Evolutionary conservation across 2,113 vertebrate genomes (phyloP).

Genomic region (Pollachius pollachius): DNA sequence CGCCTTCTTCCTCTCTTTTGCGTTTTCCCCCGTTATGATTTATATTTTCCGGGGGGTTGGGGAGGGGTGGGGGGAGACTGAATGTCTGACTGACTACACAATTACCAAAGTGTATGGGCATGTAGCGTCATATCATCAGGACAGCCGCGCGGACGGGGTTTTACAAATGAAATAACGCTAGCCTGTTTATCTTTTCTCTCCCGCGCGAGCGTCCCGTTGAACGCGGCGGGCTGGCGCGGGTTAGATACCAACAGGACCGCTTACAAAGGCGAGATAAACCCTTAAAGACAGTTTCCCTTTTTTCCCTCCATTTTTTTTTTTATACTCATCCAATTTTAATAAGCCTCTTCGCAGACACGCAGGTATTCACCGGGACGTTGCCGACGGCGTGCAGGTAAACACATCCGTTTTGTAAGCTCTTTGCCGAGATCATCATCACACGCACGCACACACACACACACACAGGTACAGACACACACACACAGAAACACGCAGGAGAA

Average conservation of each 20-base stretch:
- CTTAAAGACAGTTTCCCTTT: constrained; percentile 54
- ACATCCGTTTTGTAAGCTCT: constrained; percentile 69
- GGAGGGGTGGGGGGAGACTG: background rate
- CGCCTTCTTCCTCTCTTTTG: constrained; percentile 31
- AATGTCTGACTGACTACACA: constrained; percentile 58
- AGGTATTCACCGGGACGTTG: constrained; percentile 60
- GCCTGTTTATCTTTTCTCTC: constrained; percentile 65
- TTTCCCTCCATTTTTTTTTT: constrained; percentile 49
- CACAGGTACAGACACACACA: no score
- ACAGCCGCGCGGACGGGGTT: constrained; percentile 24
- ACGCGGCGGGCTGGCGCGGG: constrained; percentile 58
- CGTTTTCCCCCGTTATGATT: background rate
- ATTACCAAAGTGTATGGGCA: constrained; percentile 58
- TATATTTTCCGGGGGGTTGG: background rate
- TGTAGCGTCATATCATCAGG: constrained; percentile 47
- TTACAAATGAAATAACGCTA: constrained; percentile 39
- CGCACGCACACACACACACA: no score
- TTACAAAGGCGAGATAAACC: constrained; percentile 66
- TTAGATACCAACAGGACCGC: constrained; percentile 55
- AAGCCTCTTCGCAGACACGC: constrained; percentile 65
- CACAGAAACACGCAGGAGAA: background rate
- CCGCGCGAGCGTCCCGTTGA: constrained; percentile 41
- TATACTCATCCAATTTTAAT: constrained; percentile 74
- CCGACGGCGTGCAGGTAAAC: constrained; percentile 63
- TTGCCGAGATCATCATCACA: constrained; percentile 18